A percentile compares a stretch with the other conserved stretches of the same genome.
Evolutionary conservation across 2,888 invertebrate species (phyloP).

Genomic region (Orthosia gracilis): DNA sequence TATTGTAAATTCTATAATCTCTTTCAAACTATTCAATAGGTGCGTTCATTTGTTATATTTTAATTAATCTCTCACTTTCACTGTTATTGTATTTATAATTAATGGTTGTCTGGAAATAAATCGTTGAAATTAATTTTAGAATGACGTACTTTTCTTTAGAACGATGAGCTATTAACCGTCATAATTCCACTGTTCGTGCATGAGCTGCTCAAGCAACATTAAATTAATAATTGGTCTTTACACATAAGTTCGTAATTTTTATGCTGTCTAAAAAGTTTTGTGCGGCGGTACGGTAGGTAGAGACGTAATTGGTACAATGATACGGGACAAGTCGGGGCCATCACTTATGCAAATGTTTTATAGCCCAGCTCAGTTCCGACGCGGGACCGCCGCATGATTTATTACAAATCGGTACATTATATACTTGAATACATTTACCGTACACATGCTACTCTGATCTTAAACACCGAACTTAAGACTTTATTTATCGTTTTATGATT

Average conservation of each 20-base stretch:
- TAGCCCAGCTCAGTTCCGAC: conserved; percentile 69
- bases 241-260: conserved; percentile 39
- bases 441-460: conserved; percentile 54
- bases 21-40: conserved; percentile 72
- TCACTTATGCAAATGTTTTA: conserved; percentile 83
- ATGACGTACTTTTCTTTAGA: conserved; percentile 18
- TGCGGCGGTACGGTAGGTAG: conserved; percentile 56
- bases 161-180: conserved; percentile 13
- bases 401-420: conserved; percentile 69
- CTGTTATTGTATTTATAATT: conserved; percentile 69
- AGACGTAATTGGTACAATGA: conserved; percentile 76
- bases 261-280: conserved; percentile 49
- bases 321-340: conserved; percentile 74
- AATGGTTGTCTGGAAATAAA: conserved; percentile 54
- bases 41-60: conserved; percentile 80
- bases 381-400: conserved; percentile 70
- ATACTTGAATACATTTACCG: conserved; percentile 57
- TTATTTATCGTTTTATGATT: conserved; percentile 65
- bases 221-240: conserved; percentile 38
- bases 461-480: conserved; percentile 48
- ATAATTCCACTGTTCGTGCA: conserved; percentile 15
- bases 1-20: conserved; percentile 71
- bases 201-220: conserved; percentile 20
- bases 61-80: conserved; percentile 83
- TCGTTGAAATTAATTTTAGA: conserved; percentile 44